Conservation (phyloP, 2,888 invertebrate species). For the Euplagia quadripunctaria region DNA sequence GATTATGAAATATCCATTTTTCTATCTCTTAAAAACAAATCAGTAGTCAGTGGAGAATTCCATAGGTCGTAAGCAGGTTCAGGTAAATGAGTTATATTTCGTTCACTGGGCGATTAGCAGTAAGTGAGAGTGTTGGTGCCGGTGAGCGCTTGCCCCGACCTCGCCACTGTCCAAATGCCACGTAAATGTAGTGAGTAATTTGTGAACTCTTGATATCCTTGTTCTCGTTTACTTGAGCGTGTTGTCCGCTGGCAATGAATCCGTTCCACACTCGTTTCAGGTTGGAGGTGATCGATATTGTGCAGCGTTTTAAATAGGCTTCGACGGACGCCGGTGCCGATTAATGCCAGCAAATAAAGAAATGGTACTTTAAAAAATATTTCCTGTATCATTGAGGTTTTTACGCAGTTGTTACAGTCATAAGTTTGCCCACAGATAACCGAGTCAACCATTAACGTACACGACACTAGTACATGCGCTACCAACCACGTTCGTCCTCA, state of each 20-base stretch:
- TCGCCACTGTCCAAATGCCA: conserved; percentile 19
- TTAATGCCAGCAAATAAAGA: not conserved
- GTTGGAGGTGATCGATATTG: not conserved
- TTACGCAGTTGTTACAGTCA: no score
- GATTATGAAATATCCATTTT: not conserved
- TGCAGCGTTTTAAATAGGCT: not conserved
- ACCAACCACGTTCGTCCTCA: no score
- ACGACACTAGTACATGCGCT: no score
- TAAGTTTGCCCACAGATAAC: no score
- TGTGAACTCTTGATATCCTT: conserved; percentile 38
- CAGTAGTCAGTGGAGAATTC: no score
- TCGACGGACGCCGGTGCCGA: not conserved
- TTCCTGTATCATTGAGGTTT: not conserved
- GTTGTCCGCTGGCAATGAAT: not conserved
- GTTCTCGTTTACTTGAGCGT: conserved; percentile 39
- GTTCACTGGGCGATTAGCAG: not conserved
- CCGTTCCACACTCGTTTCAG: not conserved
- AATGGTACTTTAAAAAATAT: not conserved
- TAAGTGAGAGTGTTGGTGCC: not conserved
- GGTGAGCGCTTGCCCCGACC: conserved; percentile 14
- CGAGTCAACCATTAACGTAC: no score
- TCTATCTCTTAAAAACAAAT: not conserved
- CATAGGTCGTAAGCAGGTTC: not conserved
- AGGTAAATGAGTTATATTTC: not conserved
- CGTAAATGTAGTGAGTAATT: conserved; percentile 15